Evolutionary conservation across 2,797 vertebrate species (phyloP).

Genomic region (Anisognathus igniventris): DNA sequence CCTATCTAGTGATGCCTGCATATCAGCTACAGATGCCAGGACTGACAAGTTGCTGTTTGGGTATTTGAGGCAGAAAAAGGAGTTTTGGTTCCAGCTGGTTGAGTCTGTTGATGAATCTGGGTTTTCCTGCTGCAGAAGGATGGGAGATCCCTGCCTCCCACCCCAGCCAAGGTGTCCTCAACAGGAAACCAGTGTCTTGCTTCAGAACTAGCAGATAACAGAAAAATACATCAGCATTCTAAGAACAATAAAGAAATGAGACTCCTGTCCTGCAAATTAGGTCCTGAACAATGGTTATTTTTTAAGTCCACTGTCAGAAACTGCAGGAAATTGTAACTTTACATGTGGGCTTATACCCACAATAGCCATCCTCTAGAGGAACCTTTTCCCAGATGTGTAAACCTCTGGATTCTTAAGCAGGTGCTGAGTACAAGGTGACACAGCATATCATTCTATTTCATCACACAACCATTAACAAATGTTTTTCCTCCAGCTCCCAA

Average conservation of each 20-base stretch:
- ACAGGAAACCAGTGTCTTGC: rapidly evolving
- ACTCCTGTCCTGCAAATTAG: neutral
- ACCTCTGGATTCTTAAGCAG: neutral
- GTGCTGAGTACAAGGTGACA: neutral
- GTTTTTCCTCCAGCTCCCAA: neutral
- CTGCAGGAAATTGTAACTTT: neutral
- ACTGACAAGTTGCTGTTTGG: neutral
- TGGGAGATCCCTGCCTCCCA: neutral
- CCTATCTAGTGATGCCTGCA: neutral
- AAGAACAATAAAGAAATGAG: neutral
- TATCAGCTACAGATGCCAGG: neutral
- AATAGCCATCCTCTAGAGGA: neutral
- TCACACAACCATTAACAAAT: neutral
- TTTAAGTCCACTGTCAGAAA: neutral
- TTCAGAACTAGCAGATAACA: neutral
- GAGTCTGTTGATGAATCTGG: neutral
- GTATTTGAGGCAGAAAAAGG: neutral
- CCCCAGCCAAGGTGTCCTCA: neutral
- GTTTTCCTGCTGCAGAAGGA: neutral
- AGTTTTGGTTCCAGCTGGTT: neutral
- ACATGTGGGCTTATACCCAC: neutral
- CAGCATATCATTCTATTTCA: neutral
- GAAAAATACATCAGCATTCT: neutral
- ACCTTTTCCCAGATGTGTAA: rapidly evolving
- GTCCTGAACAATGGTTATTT: neutral